These are phyloP conservation scores for Ostrea denselamellosa DNA, from an alignment of 1,140 invertebrate genomes.

Conservation along the genomic window DNA sequence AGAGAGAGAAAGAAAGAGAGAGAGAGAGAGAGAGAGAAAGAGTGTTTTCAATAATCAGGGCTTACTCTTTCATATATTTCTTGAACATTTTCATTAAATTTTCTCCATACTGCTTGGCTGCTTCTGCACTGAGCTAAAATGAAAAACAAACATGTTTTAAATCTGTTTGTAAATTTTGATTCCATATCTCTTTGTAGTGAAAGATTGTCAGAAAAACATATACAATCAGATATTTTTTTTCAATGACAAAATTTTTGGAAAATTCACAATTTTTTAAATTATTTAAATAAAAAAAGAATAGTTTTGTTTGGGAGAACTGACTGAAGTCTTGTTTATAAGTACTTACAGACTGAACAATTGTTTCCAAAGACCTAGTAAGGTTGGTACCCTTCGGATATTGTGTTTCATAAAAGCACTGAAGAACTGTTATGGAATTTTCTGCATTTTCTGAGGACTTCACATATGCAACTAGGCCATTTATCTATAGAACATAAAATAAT, in stretches of 20 bases:
- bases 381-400: background rate
- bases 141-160: background rate
- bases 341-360: conserved; percentile 34
- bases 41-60: background rate
- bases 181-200: background rate
- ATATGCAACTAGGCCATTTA: background rate
- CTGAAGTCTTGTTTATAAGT: too few relatives aligned
- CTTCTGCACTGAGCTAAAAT: conserved; percentile 32
- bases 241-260: too few relatives aligned
- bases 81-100: conserved; percentile 38
- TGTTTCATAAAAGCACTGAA: conserved; percentile 20
- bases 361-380: background rate
- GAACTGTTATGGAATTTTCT: conserved; percentile 26
- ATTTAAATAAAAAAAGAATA: too few relatives aligned
- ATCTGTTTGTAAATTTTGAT: background rate
- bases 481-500: background rate
- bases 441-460: conserved; percentile 22
- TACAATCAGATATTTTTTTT: too few relatives aligned
- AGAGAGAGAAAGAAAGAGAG: too few relatives aligned
- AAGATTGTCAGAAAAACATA: background rate
- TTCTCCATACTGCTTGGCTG: conserved; percentile 24
- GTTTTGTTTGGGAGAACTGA: too few relatives aligned
- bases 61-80: conserved; percentile 24
- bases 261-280: too few relatives aligned
- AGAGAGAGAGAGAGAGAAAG: too few relatives aligned